Conservation (phyloP, 2,888 invertebrate genomes). For the Xylophagus ater region DNA sequence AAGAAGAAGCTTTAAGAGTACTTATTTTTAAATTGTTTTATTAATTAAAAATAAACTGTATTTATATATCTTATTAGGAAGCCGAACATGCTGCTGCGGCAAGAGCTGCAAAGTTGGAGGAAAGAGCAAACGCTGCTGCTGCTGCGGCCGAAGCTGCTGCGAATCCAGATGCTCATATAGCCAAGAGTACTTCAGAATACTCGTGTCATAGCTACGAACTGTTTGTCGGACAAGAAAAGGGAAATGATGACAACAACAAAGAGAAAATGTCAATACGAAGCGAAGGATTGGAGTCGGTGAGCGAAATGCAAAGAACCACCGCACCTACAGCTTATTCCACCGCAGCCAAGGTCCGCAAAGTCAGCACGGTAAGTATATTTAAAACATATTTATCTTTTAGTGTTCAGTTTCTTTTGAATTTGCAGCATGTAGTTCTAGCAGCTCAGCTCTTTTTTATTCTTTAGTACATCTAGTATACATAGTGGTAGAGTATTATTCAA, state of each 20-base stretch:
- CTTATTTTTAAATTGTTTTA: constrained; percentile 1
- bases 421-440: too few relatives aligned
- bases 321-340: constrained; percentile 41
- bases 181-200: constrained; percentile 84
- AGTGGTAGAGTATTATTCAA: too few relatives aligned
- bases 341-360: constrained; percentile 70
- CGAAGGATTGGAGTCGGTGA: constrained; percentile 81
- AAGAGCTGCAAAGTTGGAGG: constrained; percentile 42
- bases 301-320: constrained; percentile 55
- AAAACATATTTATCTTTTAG: constrained; percentile 1
- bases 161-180: constrained; percentile 50
- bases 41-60: too few relatives aligned
- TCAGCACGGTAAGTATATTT: constrained; percentile 74
- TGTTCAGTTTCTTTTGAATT: constrained; percentile 13
- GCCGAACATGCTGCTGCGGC: constrained; percentile 70
- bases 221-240: constrained; percentile 80
- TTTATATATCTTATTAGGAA: too few relatives aligned
- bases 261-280: constrained; percentile 86
- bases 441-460: too few relatives aligned
- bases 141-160: constrained; percentile 38
- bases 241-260: constrained; percentile 80
- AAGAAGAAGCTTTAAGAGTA: constrained; percentile 86
- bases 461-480: too few relatives aligned
- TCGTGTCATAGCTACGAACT: constrained; percentile 88
- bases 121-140: constrained; percentile 52